Percentiles rank a stretch among this genome's conserved stretches.
Conservation (phyloP, 2,888 invertebrate genomes). For the Calephelis perditalis region DNA sequence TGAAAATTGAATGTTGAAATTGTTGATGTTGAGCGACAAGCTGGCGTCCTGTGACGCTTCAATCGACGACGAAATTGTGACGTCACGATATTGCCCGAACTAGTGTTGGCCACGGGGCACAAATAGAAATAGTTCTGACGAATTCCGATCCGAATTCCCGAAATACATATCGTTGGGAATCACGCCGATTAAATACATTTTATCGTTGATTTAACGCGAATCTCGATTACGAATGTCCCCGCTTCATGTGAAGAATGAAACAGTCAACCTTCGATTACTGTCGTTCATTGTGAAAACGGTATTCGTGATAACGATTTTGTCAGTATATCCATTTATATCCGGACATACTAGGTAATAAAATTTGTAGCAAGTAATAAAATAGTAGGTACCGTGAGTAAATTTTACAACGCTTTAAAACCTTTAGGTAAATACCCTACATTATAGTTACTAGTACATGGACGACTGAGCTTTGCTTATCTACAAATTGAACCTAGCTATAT, state of each 20-base stretch:
- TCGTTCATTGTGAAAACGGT: background rate
- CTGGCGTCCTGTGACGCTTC: conserved; percentile 38
- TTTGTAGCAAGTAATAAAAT: too few species aligned
- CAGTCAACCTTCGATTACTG: conserved; percentile 5
- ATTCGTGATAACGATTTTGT: conserved; percentile 3
- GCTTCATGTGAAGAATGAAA: background rate
- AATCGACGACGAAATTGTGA: conserved; percentile 31
- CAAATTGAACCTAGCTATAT: too few species aligned
- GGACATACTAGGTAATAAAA: too few species aligned
- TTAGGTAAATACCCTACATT: too few species aligned
- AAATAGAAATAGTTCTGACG: conserved; percentile 65
- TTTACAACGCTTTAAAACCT: too few species aligned
- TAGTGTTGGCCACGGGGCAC: conserved; percentile 40
- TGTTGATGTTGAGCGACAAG: conserved; percentile 29
- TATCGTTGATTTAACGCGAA: conserved; percentile 18
- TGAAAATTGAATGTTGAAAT: conserved; percentile 21
- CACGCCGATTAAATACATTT: conserved; percentile 34
- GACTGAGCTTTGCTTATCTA: too few species aligned
- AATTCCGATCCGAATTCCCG: conserved; percentile 53
- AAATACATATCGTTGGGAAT: conserved; percentile 51
- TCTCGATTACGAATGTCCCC: conserved; percentile 7
- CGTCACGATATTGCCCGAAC: conserved; percentile 47
- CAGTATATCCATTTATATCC: background rate
- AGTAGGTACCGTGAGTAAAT: too few species aligned
- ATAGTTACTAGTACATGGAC: too few species aligned